A percentile compares a stretch with the other conserved stretches of the same genome.
Evolutionary conservation across 1,140 invertebrate species (phyloP).

Genomic region (Macrobrachium rosenbergii): DNA sequence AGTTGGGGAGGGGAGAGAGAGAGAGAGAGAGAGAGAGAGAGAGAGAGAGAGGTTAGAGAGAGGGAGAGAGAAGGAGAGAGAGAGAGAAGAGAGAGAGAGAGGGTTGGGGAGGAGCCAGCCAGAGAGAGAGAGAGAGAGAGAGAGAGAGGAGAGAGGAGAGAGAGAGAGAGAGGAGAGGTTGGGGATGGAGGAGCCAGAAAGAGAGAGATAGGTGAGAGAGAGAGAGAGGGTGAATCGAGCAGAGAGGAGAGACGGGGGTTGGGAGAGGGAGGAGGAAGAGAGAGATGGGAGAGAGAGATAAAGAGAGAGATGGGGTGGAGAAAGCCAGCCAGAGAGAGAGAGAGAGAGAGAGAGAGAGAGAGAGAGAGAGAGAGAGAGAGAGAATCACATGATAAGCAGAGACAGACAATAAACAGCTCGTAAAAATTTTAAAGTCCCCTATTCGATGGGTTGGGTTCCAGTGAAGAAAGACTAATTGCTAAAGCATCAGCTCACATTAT

Average conservation of each 20-base stretch:
- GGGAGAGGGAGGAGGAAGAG: background rate
- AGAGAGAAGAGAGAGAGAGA: background rate
- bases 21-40: conserved; percentile 8
- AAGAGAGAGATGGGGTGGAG: background rate
- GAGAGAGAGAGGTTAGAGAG: background rate
- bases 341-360: background rate
- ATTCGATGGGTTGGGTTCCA: too few species aligned
- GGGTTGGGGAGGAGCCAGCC: background rate
- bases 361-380: background rate
- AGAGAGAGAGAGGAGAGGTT: background rate
- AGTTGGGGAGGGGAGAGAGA: background rate
- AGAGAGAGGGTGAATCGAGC: conserved; percentile 6
- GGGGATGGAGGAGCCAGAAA: background rate
- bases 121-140: background rate
- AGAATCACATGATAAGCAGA: too few species aligned
- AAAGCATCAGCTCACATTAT: too few species aligned
- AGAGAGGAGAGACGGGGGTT: too few species aligned
- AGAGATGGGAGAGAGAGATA: too few species aligned
- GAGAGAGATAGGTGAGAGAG: conserved; percentile 3
- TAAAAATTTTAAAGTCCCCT: too few species aligned
- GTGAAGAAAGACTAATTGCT: too few species aligned
- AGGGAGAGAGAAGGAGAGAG: background rate
- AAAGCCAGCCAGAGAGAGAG: background rate
- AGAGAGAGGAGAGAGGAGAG: background rate
- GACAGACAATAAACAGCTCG: too few species aligned